phyloP scores from a whole-genome alignment of 2,113 vertebrate species.

The Eurypyga helias region DNA sequence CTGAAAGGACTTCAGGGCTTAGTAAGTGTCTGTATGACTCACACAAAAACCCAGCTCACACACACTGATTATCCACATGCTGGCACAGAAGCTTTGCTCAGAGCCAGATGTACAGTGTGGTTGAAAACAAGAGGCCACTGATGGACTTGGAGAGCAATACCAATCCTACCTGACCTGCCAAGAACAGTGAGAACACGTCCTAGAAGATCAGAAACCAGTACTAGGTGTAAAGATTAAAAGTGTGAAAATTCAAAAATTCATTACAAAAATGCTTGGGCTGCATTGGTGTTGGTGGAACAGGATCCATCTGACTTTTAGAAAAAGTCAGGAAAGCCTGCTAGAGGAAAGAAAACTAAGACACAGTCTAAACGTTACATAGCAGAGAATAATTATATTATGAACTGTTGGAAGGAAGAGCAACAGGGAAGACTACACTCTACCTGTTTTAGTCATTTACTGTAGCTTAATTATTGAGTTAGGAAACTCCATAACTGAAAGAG shows the following conservation, averaged over 20 bases:
- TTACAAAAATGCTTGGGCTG: not conserved
- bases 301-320: not conserved
- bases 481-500: not conserved
- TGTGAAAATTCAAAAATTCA: not conserved
- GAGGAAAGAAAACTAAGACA: not conserved
- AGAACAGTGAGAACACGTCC: not conserved
- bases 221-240: not conserved
- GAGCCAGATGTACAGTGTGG: not conserved
- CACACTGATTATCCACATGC: accelerated
- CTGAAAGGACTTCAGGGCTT: not conserved
- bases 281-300: accelerated
- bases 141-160: not conserved
- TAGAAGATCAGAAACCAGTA: not conserved
- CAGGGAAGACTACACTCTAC: not conserved
- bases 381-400: not conserved
- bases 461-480: not conserved
- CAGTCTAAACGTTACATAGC: not conserved
- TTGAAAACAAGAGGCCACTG: not conserved
- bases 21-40: not conserved
- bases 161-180: not conserved
- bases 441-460: not conserved
- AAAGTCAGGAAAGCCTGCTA: not conserved
- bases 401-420: not conserved
- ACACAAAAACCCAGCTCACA: not conserved
- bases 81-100: not conserved